These are phyloP conservation scores for Anagrus nilaparvatae DNA, from an alignment of 1,140 invertebrate species.

Conservation along the genomic window DNA sequence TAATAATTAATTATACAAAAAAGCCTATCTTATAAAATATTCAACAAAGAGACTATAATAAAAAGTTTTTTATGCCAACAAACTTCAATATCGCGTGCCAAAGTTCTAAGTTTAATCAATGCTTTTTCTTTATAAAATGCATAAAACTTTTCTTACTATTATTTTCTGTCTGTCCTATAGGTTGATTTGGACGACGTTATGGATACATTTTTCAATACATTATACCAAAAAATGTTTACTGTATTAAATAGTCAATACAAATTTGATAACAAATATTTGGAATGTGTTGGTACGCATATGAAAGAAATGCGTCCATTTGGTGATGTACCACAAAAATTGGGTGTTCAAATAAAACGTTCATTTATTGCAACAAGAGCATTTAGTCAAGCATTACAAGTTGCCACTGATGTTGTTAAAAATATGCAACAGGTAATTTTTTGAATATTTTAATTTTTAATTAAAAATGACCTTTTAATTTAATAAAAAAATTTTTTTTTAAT, in stretches of 20 bases:
- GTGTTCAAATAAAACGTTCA: conserved; percentile 77
- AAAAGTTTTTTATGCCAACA: too few species aligned
- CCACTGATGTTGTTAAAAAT: conserved; percentile 71
- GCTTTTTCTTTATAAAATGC: not conserved
- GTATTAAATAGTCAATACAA: conserved; percentile 85
- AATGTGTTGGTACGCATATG: conserved; percentile 85
- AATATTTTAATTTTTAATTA: not conserved
- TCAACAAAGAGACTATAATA: too few species aligned
- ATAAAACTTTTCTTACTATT: not conserved
- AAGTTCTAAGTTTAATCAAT: too few species aligned
- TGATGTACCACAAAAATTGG: conserved; percentile 84
- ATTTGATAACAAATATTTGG: conserved; percentile 78
- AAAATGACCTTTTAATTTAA: not conserved
- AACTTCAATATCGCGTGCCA: too few species aligned
- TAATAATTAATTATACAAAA: too few species aligned
- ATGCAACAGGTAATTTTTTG: conserved; percentile 59
- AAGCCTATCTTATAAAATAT: too few species aligned
- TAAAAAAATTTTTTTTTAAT: not conserved
- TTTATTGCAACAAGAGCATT: conserved; percentile 92
- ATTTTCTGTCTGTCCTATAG: conserved; percentile 27
- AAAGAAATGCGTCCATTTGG: conserved; percentile 87
- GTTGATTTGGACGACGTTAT: conserved; percentile 75
- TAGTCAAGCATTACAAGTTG: conserved; percentile 74
- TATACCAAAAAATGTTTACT: conserved; percentile 94
- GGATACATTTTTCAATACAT: conserved; percentile 84